Percentiles rank a stretch among this genome's conserved stretches.
Evolutionary conservation across 2,113 vertebrate species (phyloP).

Genomic region (Columba janthina): DNA sequence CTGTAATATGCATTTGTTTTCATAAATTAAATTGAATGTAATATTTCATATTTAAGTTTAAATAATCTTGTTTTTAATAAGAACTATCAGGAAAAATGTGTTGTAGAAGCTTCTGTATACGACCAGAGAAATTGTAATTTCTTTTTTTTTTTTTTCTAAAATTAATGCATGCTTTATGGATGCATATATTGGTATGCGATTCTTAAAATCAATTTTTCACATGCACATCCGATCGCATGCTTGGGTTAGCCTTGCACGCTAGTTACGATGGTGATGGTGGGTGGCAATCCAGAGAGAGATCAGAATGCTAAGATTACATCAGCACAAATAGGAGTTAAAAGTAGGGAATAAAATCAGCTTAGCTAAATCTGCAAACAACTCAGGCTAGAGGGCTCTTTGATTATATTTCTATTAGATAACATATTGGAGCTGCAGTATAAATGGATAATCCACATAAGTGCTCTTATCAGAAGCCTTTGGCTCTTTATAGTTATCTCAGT

Average conservation of each 20-base stretch:
- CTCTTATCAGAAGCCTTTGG: constrained; percentile 62
- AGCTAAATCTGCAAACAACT: constrained; percentile 55
- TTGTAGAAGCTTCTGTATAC: neutral
- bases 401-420: constrained; percentile 62
- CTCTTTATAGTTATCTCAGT: constrained; percentile 42
- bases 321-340: neutral
- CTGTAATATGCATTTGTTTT: neutral
- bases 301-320: neutral
- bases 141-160: neutral
- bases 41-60: neutral
- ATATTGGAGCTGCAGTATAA: constrained; percentile 57
- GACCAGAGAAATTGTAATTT: neutral
- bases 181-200: neutral
- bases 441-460: constrained; percentile 67
- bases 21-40: neutral
- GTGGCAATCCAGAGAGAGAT: neutral
- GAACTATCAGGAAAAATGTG: neutral
- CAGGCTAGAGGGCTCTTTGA: constrained; percentile 26
- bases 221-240: neutral
- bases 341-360: neutral
- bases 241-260: neutral
- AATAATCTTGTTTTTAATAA: neutral
- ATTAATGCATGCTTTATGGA: neutral
- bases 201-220: neutral
- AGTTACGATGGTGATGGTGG: neutral